Evolutionary conservation across 2,797 vertebrate genomes (phyloP), one percentile per base, ranked within the genome.

Genomic region (Urosaurus nigricauda): DNA sequence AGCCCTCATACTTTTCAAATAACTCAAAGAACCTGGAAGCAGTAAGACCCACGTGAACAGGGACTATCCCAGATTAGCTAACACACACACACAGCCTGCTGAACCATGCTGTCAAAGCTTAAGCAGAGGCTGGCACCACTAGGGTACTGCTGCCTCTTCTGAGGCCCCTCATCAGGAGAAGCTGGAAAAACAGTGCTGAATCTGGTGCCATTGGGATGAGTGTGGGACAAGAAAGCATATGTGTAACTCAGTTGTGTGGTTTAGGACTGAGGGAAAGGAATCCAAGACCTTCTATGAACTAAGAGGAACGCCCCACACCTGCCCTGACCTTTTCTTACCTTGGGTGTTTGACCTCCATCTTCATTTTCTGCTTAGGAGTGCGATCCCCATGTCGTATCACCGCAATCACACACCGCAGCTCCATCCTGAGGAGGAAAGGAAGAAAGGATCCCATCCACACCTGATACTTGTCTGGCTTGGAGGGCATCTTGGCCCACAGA

Each of bases 341-440:
- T 19, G 98, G 96, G 93, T 99, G 98, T 26, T 98, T 98, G 83
- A 99, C 99, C 94, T 99, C 99, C 99, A 99, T 99, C 96, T 99
- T 99, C 99, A 99, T 99, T 96, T 99, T 99, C 96, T 99, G 99
- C 94, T 99, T 99, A 0, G 99, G 99, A 0, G 99, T 99, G 86
- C 99, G 96, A 94, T 99, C 99, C 88, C 99, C 99, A 0, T 99
- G 99, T 21, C 99, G 97, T 91, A 99, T 99, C 83, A 99, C 97
- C 2, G 99, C 99, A 40, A 99, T 99, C 89, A 99, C 99, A 84
- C 99, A 99, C 56, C 99, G 98, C 16, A 99, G 97, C 91, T 99
- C 99, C 99, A 99, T 99, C 99, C 99, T 99, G 93, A 14, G 35
- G 84, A 86, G 29, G 11, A 16, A 73, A 65, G 65, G 29, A 1